Base-by-base conservation (phyloP, 2,888 invertebrate species). In the Gonocerus acuteangulatus region DNA sequence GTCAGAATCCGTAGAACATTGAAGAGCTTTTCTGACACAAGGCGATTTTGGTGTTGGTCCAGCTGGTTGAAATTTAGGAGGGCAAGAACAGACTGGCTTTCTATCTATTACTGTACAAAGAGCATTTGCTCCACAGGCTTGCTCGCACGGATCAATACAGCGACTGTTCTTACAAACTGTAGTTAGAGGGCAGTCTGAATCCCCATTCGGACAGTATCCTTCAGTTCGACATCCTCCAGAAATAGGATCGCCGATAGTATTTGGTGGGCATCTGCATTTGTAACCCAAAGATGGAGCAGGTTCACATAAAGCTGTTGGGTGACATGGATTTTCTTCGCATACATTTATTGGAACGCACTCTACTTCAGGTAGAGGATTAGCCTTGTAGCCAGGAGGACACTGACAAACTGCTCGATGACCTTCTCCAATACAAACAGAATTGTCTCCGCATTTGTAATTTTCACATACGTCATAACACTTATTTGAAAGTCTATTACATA, bases 351-450 rank as follows among this genome's bases (percentile, higher is more conserved):
- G 78, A 56, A 80, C 79, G 71, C 93, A 93, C 71, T 84, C 86
- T 11, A 90, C 82, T 69, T 92, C 92, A n/a, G 92, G 83, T 23
- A 88, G 75, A 1, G 92, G 91, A 72, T 90, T 87, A 1, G 88
- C 82, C 68, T 79, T 82, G 71, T 82, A 89, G 9, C 93, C 93
- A 27, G 86, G 85, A 34, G 90, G 91, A 72, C 94, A 94, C 71
- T 89, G 88, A 69, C 94, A 94, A 16, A 80, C 81, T 7, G 85
- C 81, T 71, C 83, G 85, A 71, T 93, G 90, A 70, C 88, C 85
- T 74, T 91, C 89, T 3, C 63, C 63, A 68, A 92, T 82, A 72
- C 94, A 94, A 15, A 93, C 87, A 7, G 93, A 89, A 73, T 92
- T 90, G 16, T 81, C 82, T 0, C 93, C 92, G 70, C 93, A 94